Conservation (phyloP, 2,888 invertebrate genomes). For the Athetis lepigone region DNA sequence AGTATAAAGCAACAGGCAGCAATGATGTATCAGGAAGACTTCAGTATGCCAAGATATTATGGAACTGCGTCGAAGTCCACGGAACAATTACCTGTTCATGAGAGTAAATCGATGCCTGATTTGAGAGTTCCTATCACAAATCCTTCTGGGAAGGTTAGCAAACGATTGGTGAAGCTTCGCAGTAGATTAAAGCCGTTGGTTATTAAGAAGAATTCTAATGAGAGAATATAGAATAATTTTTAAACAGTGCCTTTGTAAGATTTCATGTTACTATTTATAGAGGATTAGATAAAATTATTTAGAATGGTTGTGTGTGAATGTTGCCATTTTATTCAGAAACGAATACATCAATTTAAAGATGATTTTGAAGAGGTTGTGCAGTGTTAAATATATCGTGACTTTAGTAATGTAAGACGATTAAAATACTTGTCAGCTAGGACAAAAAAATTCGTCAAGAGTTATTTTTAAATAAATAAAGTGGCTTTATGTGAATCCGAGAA, state of each 20-base stretch:
- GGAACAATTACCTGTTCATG: constrained; percentile 78
- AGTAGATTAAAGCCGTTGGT: constrained; percentile 86
- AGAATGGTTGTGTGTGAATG: not conserved
- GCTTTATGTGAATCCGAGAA: constrained; percentile 5
- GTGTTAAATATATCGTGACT: not conserved
- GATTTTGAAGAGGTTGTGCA: constrained; percentile 1
- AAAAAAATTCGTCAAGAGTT: too few relatives aligned
- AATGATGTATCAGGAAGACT: constrained; percentile 88
- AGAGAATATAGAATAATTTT: constrained; percentile 71
- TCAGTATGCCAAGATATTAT: constrained; percentile 92
- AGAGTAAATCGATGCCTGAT: constrained; percentile 89
- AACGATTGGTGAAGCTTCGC: constrained; percentile 84
- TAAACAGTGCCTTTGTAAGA: constrained; percentile 54
- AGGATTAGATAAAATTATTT: not conserved
- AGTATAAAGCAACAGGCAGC: constrained; percentile 90
- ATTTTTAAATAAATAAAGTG: too few relatives aligned
- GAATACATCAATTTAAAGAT: not conserved
- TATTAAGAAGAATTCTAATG: constrained; percentile 86
- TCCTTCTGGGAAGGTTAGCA: constrained; percentile 81
- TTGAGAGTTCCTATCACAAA: constrained; percentile 73
- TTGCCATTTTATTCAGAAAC: constrained; percentile 27
- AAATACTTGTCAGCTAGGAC: too few relatives aligned
- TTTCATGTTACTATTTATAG: constrained; percentile 15
- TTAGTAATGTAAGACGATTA: too few relatives aligned
- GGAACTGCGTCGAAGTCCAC: constrained; percentile 80